Evolutionary conservation across 2,797 vertebrate species (phyloP), one percentile per base, ranked within the genome.

Genomic region (Myoxocephalus aenaeus): DNA sequence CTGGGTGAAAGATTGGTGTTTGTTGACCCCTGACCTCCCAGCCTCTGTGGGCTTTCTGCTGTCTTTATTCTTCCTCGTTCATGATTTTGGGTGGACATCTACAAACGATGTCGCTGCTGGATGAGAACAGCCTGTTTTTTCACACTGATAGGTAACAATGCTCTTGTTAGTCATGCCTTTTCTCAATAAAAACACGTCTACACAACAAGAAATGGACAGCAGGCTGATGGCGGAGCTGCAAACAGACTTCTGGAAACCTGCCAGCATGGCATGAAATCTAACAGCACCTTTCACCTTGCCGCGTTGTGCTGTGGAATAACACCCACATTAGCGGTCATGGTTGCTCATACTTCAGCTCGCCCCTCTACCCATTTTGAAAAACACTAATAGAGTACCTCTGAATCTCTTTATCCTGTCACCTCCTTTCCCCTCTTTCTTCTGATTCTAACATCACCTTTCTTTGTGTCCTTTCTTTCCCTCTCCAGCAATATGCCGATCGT

Each of bases 381-480:
- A 20, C n/a, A 70, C 10, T 58, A 42, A 48, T 34, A 50, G 12
- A n/a, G 25, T 14, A 38, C 40, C 14, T 74, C 44, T 65, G 15
- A 62, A 14, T 62, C 25, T 68, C 42, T 64, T 66, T 2, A 63
- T 27, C 46, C 17, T 5, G n/a, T 34, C 3, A 25, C 7, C 18
- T 32, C 56, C 2, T 38, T 44, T 1, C 10, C 10, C 32, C 42
- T 44, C 54, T 25, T 68, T 81, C 65, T 57, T 34, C 7, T 42
- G 13, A 65, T 74, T 81, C 63, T 36, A 70, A 29, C 57, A 53
- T 81, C 69, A 68, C 48, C 40, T 74, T 78, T 79, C 61, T 74
- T 78, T 1, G 29, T 54, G 18, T 54, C 57, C 34, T 73, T 73
- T 79, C 64, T 40, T 17, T 50, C 18, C 29, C 25, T 70, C 51